Conservation (phyloP, 2,113 vertebrate genomes). For the Lepus americanus region DNA sequence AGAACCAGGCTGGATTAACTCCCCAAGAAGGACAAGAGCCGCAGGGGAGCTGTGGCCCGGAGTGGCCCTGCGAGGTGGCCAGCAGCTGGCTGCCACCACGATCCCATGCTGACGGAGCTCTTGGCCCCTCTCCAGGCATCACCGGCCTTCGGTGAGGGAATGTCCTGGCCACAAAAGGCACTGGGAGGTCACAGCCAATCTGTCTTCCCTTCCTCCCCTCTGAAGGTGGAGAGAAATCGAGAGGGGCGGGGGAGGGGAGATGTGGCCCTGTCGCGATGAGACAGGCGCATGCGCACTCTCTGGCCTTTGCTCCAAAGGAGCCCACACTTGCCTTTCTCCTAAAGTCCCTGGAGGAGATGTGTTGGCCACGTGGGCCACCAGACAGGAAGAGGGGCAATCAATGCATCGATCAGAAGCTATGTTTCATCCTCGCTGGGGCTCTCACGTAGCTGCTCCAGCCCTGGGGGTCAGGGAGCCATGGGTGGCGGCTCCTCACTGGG, state of each 20-base stretch:
- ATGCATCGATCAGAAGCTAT: constrained; percentile 76
- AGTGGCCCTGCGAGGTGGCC: neutral
- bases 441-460: constrained; percentile 74
- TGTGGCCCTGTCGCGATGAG: constrained; percentile 69
- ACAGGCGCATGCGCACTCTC: no score
- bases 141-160: constrained; percentile 75
- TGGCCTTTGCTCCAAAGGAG: neutral
- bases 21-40: neutral
- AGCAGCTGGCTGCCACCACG: neutral
- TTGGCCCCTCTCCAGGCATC: constrained; percentile 72
- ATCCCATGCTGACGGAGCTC: constrained; percentile 79
- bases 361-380: constrained; percentile 53
- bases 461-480: neutral
- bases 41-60: neutral
- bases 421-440: constrained; percentile 78
- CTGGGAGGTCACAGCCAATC: constrained; percentile 86
- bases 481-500: constrained; percentile 73
- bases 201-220: constrained; percentile 81
- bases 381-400: constrained; percentile 76
- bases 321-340: neutral
- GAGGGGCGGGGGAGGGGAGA: constrained; percentile 76
- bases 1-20: neutral
- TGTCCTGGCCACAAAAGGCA: constrained; percentile 80
- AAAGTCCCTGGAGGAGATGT: constrained; percentile 39
- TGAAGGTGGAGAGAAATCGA: constrained; percentile 77